phyloP scores from a whole-genome alignment of 2,113 vertebrate genomes.

The Phylloscopus trochiloides region DNA sequence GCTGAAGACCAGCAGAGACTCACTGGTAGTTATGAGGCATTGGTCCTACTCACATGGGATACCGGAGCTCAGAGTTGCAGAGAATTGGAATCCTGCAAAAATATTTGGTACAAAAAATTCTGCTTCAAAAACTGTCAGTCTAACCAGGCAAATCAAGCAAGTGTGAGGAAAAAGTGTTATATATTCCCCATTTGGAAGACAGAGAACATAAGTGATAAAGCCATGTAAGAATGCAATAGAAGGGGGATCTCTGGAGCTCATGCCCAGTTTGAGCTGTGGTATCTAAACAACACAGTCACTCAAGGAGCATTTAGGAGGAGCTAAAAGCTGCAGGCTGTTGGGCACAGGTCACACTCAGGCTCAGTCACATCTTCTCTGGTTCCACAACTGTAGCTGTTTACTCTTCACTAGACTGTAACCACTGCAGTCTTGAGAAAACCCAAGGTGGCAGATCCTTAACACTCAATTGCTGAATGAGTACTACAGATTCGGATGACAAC shows the following conservation, averaged over 20 bases:
- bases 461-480: background rate
- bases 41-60: background rate
- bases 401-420: background rate
- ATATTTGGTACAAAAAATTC: background rate
- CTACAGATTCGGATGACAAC: background rate
- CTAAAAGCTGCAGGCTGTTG: background rate
- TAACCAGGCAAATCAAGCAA: background rate
- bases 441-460: background rate
- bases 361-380: background rate
- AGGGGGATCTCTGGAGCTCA: background rate
- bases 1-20: background rate
- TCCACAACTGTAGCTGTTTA: background rate
- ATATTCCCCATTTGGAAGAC: background rate
- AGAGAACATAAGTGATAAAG: background rate
- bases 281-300: background rate
- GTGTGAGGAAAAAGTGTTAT: background rate
- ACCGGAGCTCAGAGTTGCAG: background rate
- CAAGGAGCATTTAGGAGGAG: background rate
- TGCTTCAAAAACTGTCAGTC: background rate
- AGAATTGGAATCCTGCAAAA: background rate
- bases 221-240: fast-evolving
- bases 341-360: background rate
- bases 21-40: background rate
- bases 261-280: background rate
- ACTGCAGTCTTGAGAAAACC: background rate